These are phyloP conservation scores for Valencia hispanica DNA, from an alignment of 2,797 vertebrate genomes.

Conservation along the genomic window DNA sequence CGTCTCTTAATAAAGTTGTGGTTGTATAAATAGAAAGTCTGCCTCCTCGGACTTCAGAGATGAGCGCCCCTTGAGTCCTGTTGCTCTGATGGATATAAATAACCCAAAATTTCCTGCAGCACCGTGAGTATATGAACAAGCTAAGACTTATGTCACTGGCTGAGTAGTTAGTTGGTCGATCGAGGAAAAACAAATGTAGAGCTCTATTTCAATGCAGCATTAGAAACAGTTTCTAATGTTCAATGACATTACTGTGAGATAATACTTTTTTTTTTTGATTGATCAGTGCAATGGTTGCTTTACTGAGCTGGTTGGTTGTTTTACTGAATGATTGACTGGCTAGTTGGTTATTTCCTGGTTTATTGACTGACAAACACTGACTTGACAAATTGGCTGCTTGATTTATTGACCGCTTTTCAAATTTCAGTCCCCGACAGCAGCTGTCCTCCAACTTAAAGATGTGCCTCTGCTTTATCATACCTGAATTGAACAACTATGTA, in stretches of 20 bases:
- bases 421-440: neutral
- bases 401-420: neutral
- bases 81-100: neutral
- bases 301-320: neutral
- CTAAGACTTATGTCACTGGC: too few species aligned
- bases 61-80: neutral
- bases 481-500: too few species aligned
- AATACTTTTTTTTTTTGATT: neutral
- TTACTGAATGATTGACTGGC: neutral
- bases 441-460: neutral
- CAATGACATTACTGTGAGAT: neutral
- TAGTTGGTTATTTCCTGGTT: too few species aligned
- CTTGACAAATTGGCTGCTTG: too few species aligned
- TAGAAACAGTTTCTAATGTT: too few species aligned
- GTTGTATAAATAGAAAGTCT: neutral
- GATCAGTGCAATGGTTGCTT: neutral
- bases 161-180: neutral
- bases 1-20: neutral
- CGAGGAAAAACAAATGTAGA: too few species aligned
- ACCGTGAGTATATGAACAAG: neutral
- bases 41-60: neutral
- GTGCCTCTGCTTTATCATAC: neutral
- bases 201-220: too few species aligned
- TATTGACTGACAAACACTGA: too few species aligned
- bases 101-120: neutral